Base-by-base conservation (phyloP, 2,797 vertebrate species). In the Cuculus canorus region DNA sequence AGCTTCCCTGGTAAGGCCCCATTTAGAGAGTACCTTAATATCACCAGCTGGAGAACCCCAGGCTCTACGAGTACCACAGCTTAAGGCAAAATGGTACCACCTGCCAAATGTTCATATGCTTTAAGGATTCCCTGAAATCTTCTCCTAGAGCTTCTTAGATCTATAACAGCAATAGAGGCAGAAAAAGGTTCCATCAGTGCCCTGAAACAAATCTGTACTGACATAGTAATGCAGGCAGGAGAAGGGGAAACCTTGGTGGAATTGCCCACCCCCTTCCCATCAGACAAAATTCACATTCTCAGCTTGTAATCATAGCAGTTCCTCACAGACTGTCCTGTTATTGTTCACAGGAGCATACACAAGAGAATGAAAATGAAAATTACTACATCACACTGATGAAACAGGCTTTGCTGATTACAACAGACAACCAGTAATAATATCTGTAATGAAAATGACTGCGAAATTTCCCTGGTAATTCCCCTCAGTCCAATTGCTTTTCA, bases 401-500 rank as follows among this genome's bases (percentile, higher is more conserved):
- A 84, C 32, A 27, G 86, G n/a, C 86, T 88, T 48, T 82, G 85
- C 86, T 96, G 93, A 95, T 95, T 96, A 54, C 91, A 69, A 9
- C 2, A 93, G 87, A 23, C 87, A 90, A 6, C 65, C 69, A 59
- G 65, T 18, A 83, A 93, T 91, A 65, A 72, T 87, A 69, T 65
- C 88, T 64, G n/a, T 92, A 89, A 94, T 91, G 92, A 80, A 89
- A 95, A 65, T 35, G 66, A 79, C 80, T 93, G 85, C 79, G 83
- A 37, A 86, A 92, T 93, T 78, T 90, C 87, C 69, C 61, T 66
- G 59, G 87, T 90, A 83, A 90, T 96, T 96, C 90, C 92, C 89
- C 76, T 75, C 70, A 79, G 76, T 47, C 61, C 84, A 93, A 75
- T 79, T 92, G 89, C 82, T 88, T 2, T 0, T 33, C 63, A 61